phyloP scores from a whole-genome alignment of 2,797 vertebrate species.

The Tapirus indicus region DNA sequence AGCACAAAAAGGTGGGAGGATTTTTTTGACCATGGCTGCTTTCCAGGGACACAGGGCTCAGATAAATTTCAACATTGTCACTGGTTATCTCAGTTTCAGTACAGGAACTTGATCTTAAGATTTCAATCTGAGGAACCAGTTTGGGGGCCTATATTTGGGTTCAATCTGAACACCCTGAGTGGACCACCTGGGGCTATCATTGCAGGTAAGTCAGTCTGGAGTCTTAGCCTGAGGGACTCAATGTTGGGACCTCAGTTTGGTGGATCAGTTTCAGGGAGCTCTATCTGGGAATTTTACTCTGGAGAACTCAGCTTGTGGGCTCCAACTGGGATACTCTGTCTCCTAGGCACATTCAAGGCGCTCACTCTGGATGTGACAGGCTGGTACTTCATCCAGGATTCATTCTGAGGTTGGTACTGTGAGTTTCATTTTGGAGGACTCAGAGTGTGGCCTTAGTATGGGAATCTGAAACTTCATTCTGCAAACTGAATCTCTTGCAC shows the following conservation, averaged over 20 bases:
- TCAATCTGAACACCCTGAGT: neutral
- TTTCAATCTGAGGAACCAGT: neutral
- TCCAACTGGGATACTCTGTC: neutral
- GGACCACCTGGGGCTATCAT: neutral
- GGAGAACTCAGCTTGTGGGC: neutral
- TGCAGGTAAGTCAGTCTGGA: neutral
- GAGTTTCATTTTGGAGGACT: neutral
- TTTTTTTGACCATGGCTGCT: neutral
- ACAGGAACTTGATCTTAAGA: neutral
- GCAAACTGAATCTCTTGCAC: neutral
- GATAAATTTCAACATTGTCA: neutral
- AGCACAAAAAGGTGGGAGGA: neutral
- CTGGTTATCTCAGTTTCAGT: neutral
- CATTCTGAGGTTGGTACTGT: neutral
- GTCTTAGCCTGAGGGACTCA: neutral
- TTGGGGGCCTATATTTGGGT: neutral
- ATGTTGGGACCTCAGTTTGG: neutral
- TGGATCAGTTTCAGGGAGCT: neutral
- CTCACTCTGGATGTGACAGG: neutral
- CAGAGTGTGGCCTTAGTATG: neutral
- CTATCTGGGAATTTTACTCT: neutral
- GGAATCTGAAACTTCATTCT: slow-evolving; percentile 6
- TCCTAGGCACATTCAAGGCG: neutral
- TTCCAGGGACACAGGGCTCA: neutral
- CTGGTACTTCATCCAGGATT: neutral